A percentile compares a stretch with the other conserved stretches of the same genome.
phyloP scores from a whole-genome alignment of 35 echinoderm and acorn worm species.

The Acanthaster planci region DNA sequence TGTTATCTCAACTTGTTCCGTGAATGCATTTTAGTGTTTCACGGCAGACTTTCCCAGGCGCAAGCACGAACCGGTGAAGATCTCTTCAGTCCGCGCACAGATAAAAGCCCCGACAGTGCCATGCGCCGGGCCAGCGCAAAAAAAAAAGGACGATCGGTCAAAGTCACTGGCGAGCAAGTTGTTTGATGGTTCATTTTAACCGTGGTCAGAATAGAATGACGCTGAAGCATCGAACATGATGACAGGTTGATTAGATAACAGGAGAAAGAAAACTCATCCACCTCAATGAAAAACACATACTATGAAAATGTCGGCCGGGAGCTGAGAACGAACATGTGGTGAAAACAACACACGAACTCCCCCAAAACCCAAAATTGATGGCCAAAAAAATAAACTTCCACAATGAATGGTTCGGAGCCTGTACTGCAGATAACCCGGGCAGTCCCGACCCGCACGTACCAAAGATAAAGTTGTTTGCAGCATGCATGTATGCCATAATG shows the following conservation, averaged over 20 bases:
- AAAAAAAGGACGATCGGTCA: neutral
- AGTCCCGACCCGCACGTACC: no score
- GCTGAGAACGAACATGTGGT: slow-evolving; percentile 6
- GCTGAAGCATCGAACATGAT: neutral
- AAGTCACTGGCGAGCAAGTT: neutral
- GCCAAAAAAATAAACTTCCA: no score
- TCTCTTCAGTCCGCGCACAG: neutral
- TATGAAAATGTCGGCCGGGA: neutral
- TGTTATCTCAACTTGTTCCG: neutral
- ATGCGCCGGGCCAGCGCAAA: neutral
- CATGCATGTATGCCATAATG: no score
- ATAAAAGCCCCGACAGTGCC: neutral
- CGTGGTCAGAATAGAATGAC: neutral
- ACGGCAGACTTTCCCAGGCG: neutral
- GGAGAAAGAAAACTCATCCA: neutral
- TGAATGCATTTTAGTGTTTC: neutral
- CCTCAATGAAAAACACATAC: neutral
- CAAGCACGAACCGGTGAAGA: neutral
- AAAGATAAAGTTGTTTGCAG: no score
- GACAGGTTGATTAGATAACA: neutral
- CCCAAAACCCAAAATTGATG: no score
- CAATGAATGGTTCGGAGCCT: no score
- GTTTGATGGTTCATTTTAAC: neutral
- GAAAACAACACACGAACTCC: neutral
- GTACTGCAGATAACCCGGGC: no score